These are phyloP conservation scores for Podocnemis expansa DNA, from an alignment of 2,113 vertebrate species.

Conservation along the genomic window DNA sequence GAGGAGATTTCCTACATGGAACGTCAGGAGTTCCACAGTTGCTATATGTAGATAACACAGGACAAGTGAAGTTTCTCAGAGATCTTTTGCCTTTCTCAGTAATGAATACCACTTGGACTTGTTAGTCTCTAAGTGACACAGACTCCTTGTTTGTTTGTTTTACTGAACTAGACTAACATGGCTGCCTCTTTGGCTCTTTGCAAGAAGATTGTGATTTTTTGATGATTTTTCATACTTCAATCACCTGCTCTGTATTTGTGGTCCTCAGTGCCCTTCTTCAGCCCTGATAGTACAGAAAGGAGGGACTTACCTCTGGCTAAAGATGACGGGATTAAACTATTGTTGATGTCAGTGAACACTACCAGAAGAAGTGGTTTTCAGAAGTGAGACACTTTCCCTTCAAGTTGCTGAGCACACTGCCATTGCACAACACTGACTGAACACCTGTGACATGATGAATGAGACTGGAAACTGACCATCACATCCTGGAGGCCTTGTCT, in stretches of 20 bases:
- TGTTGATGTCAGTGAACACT: background rate
- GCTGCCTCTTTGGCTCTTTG: too few relatives aligned
- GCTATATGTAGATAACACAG: background rate
- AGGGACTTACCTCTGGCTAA: background rate
- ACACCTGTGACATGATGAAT: background rate
- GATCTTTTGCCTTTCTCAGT: conserved; percentile 16
- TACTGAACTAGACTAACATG: too few relatives aligned
- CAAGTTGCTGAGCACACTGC: background rate
- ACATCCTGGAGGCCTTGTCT: background rate
- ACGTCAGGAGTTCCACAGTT: conserved; percentile 4
- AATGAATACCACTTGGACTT: conserved; percentile 47
- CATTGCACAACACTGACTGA: rapidly evolving
- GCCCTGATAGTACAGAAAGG: too few relatives aligned
- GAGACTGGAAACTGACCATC: background rate
- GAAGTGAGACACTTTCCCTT: background rate
- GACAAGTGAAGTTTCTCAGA: background rate
- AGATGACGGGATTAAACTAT: background rate
- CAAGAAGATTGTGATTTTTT: background rate
- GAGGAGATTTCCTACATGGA: background rate
- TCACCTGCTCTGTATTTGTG: background rate
- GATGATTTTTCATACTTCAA: background rate
- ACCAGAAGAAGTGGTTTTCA: background rate
- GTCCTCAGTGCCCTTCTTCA: background rate
- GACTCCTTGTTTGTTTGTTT: too few relatives aligned
- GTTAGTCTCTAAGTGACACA: too few relatives aligned